A percentile compares a stretch with the other conserved stretches of the same genome.
Evolutionary conservation across 1,140 invertebrate species (phyloP).

Genomic region (Fopius arisanus): DNA sequence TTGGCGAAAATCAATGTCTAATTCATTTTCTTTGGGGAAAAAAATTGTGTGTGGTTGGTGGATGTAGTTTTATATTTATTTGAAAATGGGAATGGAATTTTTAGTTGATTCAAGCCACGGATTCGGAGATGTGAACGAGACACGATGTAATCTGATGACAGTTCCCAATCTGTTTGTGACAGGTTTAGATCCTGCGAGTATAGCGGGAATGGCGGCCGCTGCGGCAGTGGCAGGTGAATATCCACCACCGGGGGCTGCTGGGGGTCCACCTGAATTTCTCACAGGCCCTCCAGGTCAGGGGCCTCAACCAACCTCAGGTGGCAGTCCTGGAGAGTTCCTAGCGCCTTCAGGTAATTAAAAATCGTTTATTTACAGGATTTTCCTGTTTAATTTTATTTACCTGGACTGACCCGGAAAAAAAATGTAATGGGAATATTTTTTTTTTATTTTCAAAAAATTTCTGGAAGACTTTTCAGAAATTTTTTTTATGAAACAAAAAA

Average conservation of each 20-base stretch:
- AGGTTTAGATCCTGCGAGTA: conserved; percentile 73
- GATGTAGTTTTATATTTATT: neutral
- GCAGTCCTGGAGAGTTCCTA: conserved; percentile 63
- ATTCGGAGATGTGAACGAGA: conserved; percentile 54
- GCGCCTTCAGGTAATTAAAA: conserved; percentile 59
- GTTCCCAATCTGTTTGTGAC: conserved; percentile 66
- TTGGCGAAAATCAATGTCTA: neutral
- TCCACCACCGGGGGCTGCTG: conserved; percentile 70
- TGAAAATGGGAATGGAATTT: neutral
- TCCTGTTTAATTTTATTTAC: too few species aligned
- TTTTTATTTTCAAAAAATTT: too few species aligned
- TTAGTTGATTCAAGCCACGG: conserved; percentile 31
- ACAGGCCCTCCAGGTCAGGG: conserved; percentile 68
- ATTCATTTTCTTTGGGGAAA: neutral
- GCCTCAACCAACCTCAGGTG: conserved; percentile 65
- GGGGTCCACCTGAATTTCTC: conserved; percentile 68
- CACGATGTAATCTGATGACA: conserved; percentile 55
- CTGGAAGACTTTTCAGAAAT: too few species aligned
- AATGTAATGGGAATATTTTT: too few species aligned
- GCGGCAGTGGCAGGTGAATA: conserved; percentile 71
- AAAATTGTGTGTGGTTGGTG: neutral
- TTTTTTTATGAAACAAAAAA: too few species aligned
- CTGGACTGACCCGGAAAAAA: too few species aligned
- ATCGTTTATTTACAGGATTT: too few species aligned
- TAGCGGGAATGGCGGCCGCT: conserved; percentile 73